Evolutionary conservation across 2,113 vertebrate genomes (phyloP).

Genomic region (Ariopsis seemanni): DNA sequence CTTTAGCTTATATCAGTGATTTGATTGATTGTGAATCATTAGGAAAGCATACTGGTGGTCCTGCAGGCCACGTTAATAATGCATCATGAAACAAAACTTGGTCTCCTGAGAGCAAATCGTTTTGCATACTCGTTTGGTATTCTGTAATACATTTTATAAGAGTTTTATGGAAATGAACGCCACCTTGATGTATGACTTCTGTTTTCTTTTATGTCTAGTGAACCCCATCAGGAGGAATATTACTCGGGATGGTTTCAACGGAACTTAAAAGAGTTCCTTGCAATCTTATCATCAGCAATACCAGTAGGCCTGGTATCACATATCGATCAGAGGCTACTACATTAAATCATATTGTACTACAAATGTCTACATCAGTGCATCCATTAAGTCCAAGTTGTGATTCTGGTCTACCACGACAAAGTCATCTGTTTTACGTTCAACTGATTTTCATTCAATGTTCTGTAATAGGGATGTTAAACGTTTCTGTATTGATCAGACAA

Average conservation of each 20-base stretch:
- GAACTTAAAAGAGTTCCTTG: too few species aligned
- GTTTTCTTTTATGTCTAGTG: not conserved
- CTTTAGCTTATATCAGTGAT: constrained; percentile 1
- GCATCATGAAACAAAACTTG: constrained; percentile 11
- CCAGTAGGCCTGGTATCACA: not conserved
- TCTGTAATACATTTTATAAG: constrained; percentile 1
- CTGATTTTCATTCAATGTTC: not conserved
- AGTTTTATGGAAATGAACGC: constrained; percentile 8
- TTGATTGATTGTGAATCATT: constrained; percentile 44
- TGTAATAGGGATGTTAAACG: too few species aligned
- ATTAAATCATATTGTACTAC: not conserved
- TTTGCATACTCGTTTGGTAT: not conserved
- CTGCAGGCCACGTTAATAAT: constrained; percentile 30
- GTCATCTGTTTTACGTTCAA: not conserved
- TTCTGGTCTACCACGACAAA: not conserved
- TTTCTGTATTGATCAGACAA: not conserved
- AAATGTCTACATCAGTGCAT: not conserved
- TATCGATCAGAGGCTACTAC: not conserved
- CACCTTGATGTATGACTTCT: not conserved
- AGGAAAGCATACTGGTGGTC: constrained; percentile 30
- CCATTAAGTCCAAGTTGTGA: not conserved
- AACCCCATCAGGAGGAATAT: not conserved
- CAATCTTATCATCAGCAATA: not conserved
- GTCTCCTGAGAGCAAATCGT: constrained; percentile 24
- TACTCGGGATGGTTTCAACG: not conserved